Base-by-base conservation (phyloP, 2,113 vertebrate species). In the Gopherus evgoodei region DNA sequence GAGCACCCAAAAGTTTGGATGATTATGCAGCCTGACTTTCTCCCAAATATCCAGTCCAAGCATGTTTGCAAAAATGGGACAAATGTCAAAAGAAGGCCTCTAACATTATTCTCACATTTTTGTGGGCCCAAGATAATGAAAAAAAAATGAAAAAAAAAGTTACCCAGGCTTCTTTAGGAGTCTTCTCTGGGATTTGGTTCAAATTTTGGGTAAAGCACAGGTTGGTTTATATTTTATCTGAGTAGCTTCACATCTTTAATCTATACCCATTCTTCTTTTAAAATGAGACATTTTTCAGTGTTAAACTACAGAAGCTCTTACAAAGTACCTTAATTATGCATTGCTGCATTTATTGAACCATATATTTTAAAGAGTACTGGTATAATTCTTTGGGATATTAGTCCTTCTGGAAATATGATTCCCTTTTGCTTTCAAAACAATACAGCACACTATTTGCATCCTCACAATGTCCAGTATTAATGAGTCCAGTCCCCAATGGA, bases 391-490 rank as follows among this genome's bases (percentile, higher is more conserved):
- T 44, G 8, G 5, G 21, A 90, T 88, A 54, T 62, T 2, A 57
- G 94, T 47, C 1, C 31, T 79, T 57, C 19, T 59, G 42, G 29
- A 92, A 90, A 57, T 47, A 57, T 13, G 38, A 75, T 62, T 87
- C 1, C 84, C 31, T 88, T 91, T 22, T 14, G 52, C 5, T 56
- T 95, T 88, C 76, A 90, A 91, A 87, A 86, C 53, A 88, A 90
- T 78, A 9, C 2, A 72, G 8, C 9, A 44, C 24, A 9, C 57
- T 91, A 75, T 8, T 59, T 65, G 12, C 11, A 85, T 62, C 0
- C 0, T 82, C 56, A 19, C n/a, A 47, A 11, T 12, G 10, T 21
- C 1, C 38, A 44, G 0, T 56, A 52, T 69, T 80, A 82, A 88
- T 2, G 2, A 81, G 22, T 27, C 2, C 49, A n/a, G 8, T 49